Evolutionary conservation across 2,888 invertebrate species (phyloP).

Genomic region (Branchellion lobata): DNA sequence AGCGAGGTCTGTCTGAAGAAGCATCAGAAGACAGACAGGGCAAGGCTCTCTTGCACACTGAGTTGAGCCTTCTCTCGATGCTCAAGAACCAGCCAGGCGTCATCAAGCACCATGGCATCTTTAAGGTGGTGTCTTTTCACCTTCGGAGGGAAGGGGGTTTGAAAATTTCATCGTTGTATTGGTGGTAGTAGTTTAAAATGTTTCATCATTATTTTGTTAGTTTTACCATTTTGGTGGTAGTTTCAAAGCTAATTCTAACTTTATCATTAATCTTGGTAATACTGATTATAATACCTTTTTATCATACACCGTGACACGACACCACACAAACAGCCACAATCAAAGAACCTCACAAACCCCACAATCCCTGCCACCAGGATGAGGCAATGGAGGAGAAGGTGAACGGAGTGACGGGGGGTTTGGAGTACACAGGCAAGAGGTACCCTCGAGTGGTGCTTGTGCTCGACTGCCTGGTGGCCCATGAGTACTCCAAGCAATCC

Average conservation of each 20-base stretch:
- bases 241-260: neutral
- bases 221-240: too few species aligned
- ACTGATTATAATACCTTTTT: neutral
- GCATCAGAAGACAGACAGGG: conserved; percentile 76
- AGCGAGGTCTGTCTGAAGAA: conserved; percentile 62
- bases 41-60: conserved; percentile 76
- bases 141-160: neutral
- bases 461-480: conserved; percentile 73
- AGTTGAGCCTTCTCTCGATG: conserved; percentile 73
- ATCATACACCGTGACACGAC: too few species aligned
- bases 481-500: conserved; percentile 68
- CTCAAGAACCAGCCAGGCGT: conserved; percentile 73
- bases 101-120: conserved; percentile 75
- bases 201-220: too few species aligned
- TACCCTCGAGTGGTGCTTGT: conserved; percentile 70
- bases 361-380: conserved; percentile 66
- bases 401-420: conserved; percentile 63
- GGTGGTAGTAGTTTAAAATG: neutral
- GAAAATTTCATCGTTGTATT: neutral
- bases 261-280: neutral
- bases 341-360: neutral
- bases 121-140: conserved; percentile 73
- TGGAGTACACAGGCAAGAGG: conserved; percentile 59
- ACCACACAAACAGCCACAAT: too few species aligned
- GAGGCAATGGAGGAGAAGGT: conserved; percentile 71